A percentile compares a stretch with the other conserved stretches of the same genome.
Conservation (phyloP, 2,888 invertebrate genomes). For the Gerris lacustris region DNA sequence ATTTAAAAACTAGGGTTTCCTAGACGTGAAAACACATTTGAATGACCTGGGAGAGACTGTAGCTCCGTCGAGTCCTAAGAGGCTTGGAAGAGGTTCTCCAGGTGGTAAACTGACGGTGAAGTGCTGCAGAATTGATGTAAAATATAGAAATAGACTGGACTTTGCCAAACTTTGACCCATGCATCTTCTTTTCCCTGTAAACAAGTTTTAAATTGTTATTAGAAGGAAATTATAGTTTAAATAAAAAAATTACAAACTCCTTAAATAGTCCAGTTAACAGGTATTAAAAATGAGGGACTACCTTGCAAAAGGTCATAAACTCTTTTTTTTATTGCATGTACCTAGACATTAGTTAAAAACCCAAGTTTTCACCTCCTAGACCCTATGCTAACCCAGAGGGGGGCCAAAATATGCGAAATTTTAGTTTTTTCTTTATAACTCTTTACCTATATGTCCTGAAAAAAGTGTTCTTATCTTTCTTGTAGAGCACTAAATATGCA, state of each 20-base stretch:
- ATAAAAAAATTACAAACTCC: not conserved
- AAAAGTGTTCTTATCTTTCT: too few relatives aligned
- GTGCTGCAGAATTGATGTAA: conserved; percentile 47
- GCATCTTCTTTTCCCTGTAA: conserved; percentile 34
- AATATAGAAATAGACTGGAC: conserved; percentile 47
- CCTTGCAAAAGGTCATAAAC: too few relatives aligned
- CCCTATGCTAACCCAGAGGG: too few relatives aligned
- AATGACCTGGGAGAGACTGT: conserved; percentile 47
- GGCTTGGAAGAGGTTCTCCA: conserved; percentile 39
- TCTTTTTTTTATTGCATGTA: too few relatives aligned
- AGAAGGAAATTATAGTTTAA: not conserved
- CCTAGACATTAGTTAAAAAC: too few relatives aligned
- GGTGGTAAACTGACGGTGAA: conserved; percentile 36
- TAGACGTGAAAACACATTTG: conserved; percentile 42
- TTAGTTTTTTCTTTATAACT: too few relatives aligned
- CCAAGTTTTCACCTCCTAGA: too few relatives aligned
- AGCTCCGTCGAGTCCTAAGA: conserved; percentile 46
- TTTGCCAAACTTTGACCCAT: conserved; percentile 43
- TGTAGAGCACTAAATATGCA: too few relatives aligned
- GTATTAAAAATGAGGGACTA: too few relatives aligned
- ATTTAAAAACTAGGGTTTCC: not conserved
- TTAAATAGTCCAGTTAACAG: too few relatives aligned
- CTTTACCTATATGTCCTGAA: too few relatives aligned
- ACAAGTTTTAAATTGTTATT: not conserved
- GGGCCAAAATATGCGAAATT: too few relatives aligned